These are phyloP conservation scores for Agrochola lychnidis DNA, from an alignment of 2,888 invertebrate species.

Conservation along the genomic window DNA sequence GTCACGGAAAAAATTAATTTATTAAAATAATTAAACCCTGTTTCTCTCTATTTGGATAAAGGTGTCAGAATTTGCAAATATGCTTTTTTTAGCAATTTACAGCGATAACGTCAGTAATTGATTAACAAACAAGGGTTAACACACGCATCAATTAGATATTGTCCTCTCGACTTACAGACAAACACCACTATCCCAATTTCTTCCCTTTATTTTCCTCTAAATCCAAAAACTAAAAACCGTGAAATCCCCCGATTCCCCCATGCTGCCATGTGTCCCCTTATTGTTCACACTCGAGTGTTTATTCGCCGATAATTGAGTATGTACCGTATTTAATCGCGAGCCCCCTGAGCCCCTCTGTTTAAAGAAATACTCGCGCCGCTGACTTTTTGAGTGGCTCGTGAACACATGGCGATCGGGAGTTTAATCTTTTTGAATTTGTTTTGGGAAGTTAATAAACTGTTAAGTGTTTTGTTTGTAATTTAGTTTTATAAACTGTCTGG, in stretches of 20 bases:
- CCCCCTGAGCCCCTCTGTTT: constrained; percentile 76
- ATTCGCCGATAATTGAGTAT: constrained; percentile 84
- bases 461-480: constrained; percentile 11
- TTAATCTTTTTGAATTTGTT: constrained; percentile 66
- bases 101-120: neutral
- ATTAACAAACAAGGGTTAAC: neutral
- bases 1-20: no score
- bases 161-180: neutral
- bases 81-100: neutral
- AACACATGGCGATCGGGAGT: constrained; percentile 80
- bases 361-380: constrained; percentile 78
- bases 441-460: constrained; percentile 41
- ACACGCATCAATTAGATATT: neutral
- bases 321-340: constrained; percentile 69
- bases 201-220: neutral
- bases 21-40: neutral
- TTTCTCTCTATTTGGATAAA: neutral
- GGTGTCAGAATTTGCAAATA: no score
- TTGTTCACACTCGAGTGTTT: constrained; percentile 79
- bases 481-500: neutral
- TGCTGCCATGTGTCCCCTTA: constrained; percentile 62
- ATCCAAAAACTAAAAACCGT: constrained; percentile 48
- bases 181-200: neutral
- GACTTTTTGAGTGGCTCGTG: constrained; percentile 77
- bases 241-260: constrained; percentile 34